Evolutionary conservation across 2,888 invertebrate species (phyloP).

Genomic region (Aleiodes testaceus): DNA sequence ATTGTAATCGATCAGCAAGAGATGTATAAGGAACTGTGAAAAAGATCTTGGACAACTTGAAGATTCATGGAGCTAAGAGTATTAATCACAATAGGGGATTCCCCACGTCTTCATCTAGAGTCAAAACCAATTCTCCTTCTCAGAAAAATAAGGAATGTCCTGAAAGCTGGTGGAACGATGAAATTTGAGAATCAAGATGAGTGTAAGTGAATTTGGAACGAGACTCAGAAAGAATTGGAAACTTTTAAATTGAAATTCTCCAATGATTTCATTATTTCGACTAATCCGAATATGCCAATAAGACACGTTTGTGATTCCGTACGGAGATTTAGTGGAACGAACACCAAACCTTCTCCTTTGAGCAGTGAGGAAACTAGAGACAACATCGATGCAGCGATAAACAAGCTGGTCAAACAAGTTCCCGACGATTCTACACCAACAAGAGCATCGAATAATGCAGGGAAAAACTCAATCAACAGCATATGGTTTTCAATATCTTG

Average conservation of each 20-base stretch:
- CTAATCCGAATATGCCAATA: not conserved
- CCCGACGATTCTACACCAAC: not conserved
- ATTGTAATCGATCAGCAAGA: not conserved
- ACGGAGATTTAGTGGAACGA: not conserved
- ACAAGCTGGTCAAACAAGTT: slow-evolving; percentile 17
- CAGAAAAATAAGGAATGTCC: not conserved
- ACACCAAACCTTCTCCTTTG: too few species aligned
- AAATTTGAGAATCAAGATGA: too few species aligned
- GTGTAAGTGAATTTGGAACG: too few species aligned
- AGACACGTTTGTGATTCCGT: slow-evolving; percentile 17
- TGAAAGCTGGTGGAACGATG: not conserved
- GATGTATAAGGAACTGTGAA: slow-evolving; percentile 8
- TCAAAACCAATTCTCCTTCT: too few species aligned
- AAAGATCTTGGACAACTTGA: not conserved
- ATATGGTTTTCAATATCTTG: slow-evolving; percentile 19
- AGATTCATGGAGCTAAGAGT: not conserved
- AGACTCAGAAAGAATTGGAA: too few species aligned
- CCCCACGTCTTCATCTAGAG: not conserved
- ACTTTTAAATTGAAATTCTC: too few species aligned
- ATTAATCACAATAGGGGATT: not conserved
- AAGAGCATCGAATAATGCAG: slow-evolving; percentile 4
- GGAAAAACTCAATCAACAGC: not conserved
- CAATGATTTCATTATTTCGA: too few species aligned
- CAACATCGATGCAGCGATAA: not conserved
- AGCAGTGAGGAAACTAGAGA: not conserved